Base-by-base conservation (phyloP, 1,140 invertebrate species). In the Liolophura sinensis region DNA sequence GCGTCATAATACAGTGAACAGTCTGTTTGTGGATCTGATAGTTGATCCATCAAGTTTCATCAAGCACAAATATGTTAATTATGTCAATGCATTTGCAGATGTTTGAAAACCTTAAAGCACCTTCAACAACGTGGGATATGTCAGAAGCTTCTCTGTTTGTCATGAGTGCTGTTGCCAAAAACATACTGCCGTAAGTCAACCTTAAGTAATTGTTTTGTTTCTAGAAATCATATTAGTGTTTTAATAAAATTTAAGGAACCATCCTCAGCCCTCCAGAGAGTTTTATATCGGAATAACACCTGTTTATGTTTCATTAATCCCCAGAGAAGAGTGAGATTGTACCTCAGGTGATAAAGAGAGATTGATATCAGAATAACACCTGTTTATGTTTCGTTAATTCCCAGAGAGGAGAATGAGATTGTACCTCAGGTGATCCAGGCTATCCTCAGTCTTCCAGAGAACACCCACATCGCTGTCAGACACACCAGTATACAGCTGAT, bases 91-190 rank as follows among this genome's bases (percentile, higher is more conserved):
- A 66, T 59, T 74, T 77, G 16, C 73, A 87, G 85, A 86, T 88
- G 83, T 86, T 85, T 78, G 79, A 85, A 64, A 83, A 81, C 72
- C 69, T 87, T 27, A 82, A 84, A 73, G 76, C 82, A 31, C 59
- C 74, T 40, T 73, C 66, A 56, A 88, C 89, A 0, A 91, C 91
- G 0, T 99, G 97, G 96, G 93, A 97, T 74, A 89, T 91, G 22
- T 93, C 91, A 5, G 97, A 99, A 85, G 92, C 97, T n/a, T 92
- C 94, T 0, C 86, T 99, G 0, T 99, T 95, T 85, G 89, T 99
- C 11, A 97, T 99, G 93, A 91, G 94, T 80, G 91, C 95, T 64
- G 93, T 98, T 0, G 95, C 95, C 4, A 96, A 96, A 86, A 97
- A 96, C 85, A 92, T 98, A 80, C 81, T 97, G 74, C 94, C 95